Conservation (phyloP, 2,113 vertebrate species). For the Pongo pygmaeus region DNA sequence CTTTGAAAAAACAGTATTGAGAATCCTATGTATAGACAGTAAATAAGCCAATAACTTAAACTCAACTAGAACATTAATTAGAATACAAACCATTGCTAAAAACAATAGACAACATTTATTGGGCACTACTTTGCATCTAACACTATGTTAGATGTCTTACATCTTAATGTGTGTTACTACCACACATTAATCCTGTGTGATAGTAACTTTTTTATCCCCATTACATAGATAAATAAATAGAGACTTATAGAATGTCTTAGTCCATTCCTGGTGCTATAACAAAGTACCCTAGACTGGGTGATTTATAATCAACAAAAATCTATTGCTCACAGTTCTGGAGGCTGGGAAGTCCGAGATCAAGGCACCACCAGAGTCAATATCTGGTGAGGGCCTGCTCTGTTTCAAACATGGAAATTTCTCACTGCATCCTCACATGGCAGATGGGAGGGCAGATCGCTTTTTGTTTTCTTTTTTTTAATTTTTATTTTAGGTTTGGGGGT, state of each 20-base stretch:
- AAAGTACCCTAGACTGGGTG: neutral
- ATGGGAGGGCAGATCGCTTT: neutral
- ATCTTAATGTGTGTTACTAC: neutral
- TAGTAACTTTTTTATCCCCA: neutral
- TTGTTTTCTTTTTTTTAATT: no score
- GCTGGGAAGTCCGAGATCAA: neutral
- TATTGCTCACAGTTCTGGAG: neutral
- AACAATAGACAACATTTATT: neutral
- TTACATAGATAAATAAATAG: neutral
- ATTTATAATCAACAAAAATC: neutral
- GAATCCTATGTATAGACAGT: neutral
- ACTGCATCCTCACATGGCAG: neutral
- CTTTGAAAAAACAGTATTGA: neutral
- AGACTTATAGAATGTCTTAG: neutral
- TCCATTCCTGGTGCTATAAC: neutral
- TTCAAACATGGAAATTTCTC: neutral
- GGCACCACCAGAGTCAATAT: neutral
- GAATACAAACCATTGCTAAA: neutral
- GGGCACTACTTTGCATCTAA: accelerated
- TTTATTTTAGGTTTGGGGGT: no score
- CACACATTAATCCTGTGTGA: neutral
- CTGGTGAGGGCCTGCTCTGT: neutral
- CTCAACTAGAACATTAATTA: neutral
- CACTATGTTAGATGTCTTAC: neutral
- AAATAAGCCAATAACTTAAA: conserved; percentile 11